Evolutionary conservation across 1,140 invertebrate genomes (phyloP), one percentile per base, ranked within the genome.

Genomic region (Drosophila pallidifrons): DNA sequence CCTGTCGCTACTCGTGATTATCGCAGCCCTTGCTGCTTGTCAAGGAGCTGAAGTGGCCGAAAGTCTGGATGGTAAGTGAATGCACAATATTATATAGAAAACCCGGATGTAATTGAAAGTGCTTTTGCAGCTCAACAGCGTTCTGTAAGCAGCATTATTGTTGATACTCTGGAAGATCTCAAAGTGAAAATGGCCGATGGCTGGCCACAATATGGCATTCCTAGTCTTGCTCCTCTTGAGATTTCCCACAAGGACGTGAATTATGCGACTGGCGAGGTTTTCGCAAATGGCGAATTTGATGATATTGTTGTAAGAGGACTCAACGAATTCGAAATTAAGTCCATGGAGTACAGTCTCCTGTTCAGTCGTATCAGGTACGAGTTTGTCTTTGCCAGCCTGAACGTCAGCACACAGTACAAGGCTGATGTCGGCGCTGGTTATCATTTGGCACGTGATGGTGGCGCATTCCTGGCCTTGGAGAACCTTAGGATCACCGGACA

Each of bases 381-480:
- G 43, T 45, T 92, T 0, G 32, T 73, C 5, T 92, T 81, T 35
- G 6, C 16, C 1, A 90, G 78, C 46, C n/a, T 92, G 0, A 81
- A 90, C 51, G 1, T 86, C 8, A 82, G 68, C 5, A 91, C 85
- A 6, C 2, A 74, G 1, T 92, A 92, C 15, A 57, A 87, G 20
- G 65, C 83, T 11, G 74, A 79, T 32, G 46, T 72, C 15, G 75
- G 73, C n/a, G 67, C 72, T 10, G 71, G 81, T 10, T 69, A 55
- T 38, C 79, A 79, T 5, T 5, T 91, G 20, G 35, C 63, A 11
- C 85, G 91, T 30, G 13, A 60, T 2, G 91, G 91, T 11, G 70
- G 73, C 10, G 87, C 91, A 25, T 90, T 81, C 57, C 55, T 92
- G 47, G 82, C 88, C n/a, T 55, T 92, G 3, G 79, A 92, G 30